Evolutionary conservation across 2,113 vertebrate genomes (phyloP).

Genomic region (Larimichthys polyactis): DNA sequence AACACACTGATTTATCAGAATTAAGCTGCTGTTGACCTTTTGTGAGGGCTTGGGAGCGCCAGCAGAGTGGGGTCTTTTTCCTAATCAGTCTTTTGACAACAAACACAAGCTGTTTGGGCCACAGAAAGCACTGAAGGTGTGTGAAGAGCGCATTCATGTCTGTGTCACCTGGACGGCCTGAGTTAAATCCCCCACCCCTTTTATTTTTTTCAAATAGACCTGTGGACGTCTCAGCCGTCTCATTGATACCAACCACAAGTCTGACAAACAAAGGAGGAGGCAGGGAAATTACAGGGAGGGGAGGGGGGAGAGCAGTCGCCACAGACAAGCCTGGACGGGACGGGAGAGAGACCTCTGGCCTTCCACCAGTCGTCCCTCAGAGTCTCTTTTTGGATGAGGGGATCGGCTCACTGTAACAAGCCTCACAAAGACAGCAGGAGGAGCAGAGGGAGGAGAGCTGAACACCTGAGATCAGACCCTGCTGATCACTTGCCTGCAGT

Average conservation of each 20-base stretch:
- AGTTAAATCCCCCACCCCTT: constrained; percentile 25
- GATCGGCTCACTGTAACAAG: constrained; percentile 61
- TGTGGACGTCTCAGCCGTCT: constrained; percentile 34
- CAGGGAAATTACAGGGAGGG: constrained; percentile 65
- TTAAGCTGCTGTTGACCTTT: constrained; percentile 73
- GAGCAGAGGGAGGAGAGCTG: constrained; percentile 44
- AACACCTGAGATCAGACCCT: constrained; percentile 77
- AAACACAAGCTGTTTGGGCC: constrained; percentile 75
- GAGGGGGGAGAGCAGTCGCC: constrained; percentile 75
- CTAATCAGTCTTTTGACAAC: constrained; percentile 76
- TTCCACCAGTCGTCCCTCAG: constrained; percentile 52
- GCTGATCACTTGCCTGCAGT: constrained; percentile 68
- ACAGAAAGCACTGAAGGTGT: constrained; percentile 55
- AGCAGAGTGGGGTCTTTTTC: constrained; percentile 55
- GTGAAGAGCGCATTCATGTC: constrained; percentile 33
- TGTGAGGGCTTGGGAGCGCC: constrained; percentile 36
- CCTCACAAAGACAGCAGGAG: constrained; percentile 57
- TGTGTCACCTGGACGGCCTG: constrained; percentile 57
- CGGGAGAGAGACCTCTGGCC: constrained; percentile 73
- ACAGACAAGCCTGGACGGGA: constrained; percentile 77
- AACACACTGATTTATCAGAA: constrained; percentile 60
- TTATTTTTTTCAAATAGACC: constrained; percentile 40
- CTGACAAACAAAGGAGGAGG: constrained; percentile 69
- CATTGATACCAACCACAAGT: constrained; percentile 53
- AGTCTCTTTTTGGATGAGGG: constrained; percentile 41